Conservation (phyloP, 1,140 invertebrate genomes). For the Odontomachus brunneus region DNA sequence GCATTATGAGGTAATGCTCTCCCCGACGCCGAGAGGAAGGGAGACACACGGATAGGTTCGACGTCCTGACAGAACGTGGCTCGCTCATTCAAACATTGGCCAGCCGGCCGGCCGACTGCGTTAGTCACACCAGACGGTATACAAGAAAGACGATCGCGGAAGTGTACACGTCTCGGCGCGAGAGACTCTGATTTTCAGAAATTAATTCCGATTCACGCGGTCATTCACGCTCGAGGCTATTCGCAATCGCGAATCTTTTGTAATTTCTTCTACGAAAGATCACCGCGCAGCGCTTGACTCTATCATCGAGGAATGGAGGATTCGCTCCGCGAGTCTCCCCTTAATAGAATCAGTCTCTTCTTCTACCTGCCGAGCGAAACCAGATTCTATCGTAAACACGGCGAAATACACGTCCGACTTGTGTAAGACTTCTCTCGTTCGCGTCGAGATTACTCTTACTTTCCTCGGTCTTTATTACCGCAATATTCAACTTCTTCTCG, state of each 20-base stretch:
- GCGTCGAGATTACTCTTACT: conserved; percentile 42
- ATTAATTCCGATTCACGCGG: conserved; percentile 34
- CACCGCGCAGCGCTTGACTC: background rate
- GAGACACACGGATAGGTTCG: conserved; percentile 66
- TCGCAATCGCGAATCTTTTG: background rate
- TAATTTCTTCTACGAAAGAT: conserved; percentile 39
- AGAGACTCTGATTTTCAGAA: conserved; percentile 39
- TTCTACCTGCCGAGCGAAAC: background rate
- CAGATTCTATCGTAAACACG: conserved; percentile 17
- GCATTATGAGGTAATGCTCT: conserved; percentile 71
- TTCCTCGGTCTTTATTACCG: conserved; percentile 16
- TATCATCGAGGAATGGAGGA: background rate
- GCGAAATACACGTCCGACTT: background rate
- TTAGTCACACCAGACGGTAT: conserved; percentile 47
- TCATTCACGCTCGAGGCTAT: conserved; percentile 6
- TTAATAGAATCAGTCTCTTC: conserved; percentile 27
- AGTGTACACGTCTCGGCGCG: background rate
- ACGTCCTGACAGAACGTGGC: conserved; percentile 65
- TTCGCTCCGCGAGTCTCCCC: background rate
- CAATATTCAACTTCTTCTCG: conserved; percentile 22
- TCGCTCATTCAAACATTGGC: conserved; percentile 65
- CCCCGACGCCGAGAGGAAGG: conserved; percentile 24
- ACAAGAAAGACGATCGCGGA: conserved; percentile 41
- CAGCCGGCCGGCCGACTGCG: conserved; percentile 2
- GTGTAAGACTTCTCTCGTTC: conserved; percentile 23